phyloP scores from a whole-genome alignment of 2,888 invertebrate species.

The Yponomeuta malinellus region DNA sequence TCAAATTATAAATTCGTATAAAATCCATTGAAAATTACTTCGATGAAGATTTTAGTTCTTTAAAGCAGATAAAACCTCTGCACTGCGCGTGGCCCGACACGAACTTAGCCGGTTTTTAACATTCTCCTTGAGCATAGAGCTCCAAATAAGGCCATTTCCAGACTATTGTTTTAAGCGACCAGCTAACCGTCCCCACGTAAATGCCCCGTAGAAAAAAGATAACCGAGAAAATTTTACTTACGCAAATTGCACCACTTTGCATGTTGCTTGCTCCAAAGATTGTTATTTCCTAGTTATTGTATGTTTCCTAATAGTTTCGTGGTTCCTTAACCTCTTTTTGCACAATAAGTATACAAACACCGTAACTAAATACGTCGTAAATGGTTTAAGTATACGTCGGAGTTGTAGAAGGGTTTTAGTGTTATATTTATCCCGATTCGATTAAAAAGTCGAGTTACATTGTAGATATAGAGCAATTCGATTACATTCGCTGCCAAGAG shows the following conservation, averaged over 20 bases:
- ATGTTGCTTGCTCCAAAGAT: not conserved
- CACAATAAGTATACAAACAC: not conserved
- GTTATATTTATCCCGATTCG: not conserved
- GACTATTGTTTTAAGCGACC: not conserved
- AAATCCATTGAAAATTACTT: too few relatives aligned
- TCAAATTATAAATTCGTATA: too few relatives aligned
- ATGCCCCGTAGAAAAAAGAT: not conserved
- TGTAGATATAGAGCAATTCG: not conserved
- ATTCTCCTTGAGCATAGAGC: not conserved
- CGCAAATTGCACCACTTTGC: not conserved
- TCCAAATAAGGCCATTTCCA: constrained; percentile 1
- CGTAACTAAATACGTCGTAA: not conserved
- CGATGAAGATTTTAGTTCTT: too few relatives aligned
- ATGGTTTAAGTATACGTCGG: not conserved
- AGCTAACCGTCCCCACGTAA: not conserved
- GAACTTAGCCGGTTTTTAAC: not conserved
- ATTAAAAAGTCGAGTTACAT: not conserved
- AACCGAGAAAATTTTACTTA: not conserved
- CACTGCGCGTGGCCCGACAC: too few relatives aligned
- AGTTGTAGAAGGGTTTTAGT: not conserved
- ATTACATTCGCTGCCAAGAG: not conserved
- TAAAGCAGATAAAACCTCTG: too few relatives aligned
- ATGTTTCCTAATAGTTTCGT: constrained; percentile 1
- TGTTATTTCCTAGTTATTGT: not conserved
- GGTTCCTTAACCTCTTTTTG: not conserved